Evolutionary conservation across 2,797 vertebrate genomes (phyloP).

Genomic region (Xiphorhynchus erythropygius): DNA sequence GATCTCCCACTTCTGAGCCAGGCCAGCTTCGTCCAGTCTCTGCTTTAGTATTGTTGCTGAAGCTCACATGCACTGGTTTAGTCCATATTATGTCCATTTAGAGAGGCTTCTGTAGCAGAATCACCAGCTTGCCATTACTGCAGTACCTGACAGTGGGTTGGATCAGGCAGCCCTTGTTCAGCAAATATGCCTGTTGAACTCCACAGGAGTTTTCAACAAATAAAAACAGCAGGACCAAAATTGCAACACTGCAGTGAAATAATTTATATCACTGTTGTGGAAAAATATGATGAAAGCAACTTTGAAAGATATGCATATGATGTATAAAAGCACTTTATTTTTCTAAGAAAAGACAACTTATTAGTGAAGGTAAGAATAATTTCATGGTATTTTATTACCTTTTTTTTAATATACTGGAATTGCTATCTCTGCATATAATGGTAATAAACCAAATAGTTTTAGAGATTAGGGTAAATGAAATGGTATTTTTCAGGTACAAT

Average conservation of each 20-base stretch:
- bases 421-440: background rate
- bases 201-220: background rate
- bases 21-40: background rate
- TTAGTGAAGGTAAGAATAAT: background rate
- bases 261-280: background rate
- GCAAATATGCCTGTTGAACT: background rate
- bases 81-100: background rate
- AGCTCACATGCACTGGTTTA: background rate
- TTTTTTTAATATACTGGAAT: background rate
- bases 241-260: background rate
- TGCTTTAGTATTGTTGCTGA: background rate
- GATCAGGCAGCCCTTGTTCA: background rate
- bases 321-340: background rate
- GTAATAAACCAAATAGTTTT: background rate
- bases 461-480: background rate
- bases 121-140: rapidly evolving
- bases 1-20: background rate
- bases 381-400: background rate
- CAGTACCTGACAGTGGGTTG: background rate
- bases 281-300: background rate
- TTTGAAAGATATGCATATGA: background rate
- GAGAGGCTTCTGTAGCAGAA: background rate
- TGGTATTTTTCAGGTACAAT: background rate
- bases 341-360: background rate
- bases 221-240: background rate